phyloP scores from a whole-genome alignment of 1,140 invertebrate genomes.

The Adelges cooleyi region DNA sequence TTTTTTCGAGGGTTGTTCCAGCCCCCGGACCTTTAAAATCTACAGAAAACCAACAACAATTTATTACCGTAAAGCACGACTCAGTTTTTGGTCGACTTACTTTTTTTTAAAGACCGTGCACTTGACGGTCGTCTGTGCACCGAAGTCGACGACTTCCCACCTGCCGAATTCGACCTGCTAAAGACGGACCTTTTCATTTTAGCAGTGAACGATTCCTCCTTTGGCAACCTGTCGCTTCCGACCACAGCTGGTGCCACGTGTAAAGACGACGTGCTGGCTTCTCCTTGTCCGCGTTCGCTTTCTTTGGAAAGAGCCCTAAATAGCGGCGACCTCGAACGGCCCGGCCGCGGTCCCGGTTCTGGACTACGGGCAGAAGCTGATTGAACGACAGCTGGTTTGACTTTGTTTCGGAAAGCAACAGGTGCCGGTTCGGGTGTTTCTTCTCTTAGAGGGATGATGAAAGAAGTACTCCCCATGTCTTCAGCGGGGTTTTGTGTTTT shows the following conservation, averaged over 20 bases:
- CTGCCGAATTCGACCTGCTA: slow-evolving; percentile 9
- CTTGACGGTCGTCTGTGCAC: not conserved
- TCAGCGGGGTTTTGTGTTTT: not conserved
- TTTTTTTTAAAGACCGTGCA: not conserved
- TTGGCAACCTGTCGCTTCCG: not conserved
- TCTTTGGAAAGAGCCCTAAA: slow-evolving; percentile 8
- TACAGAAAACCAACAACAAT: not conserved
- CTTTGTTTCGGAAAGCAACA: slow-evolving; percentile 7
- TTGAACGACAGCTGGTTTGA: not conserved
- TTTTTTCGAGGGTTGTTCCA: not conserved
- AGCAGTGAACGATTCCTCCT: not conserved
- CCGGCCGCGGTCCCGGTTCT: not conserved
- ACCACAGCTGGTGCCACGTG: too few species aligned
- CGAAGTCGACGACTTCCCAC: not conserved
- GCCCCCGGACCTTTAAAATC: not conserved
- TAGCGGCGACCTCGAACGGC: slow-evolving; percentile 4
- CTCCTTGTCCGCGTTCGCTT: not conserved
- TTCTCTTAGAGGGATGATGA: slow-evolving; percentile 5
- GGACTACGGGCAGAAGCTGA: not conserved
- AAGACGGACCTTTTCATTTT: slow-evolving; percentile 14
- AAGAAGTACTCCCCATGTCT: slow-evolving; percentile 9
- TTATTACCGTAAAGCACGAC: not conserved
- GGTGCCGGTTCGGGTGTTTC: not conserved
- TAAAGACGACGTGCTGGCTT: too few species aligned
- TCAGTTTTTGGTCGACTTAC: not conserved